These are phyloP conservation scores for Cryptoblepharus egeriae DNA, from an alignment of 2,797 vertebrate species.

Conservation along the genomic window DNA sequence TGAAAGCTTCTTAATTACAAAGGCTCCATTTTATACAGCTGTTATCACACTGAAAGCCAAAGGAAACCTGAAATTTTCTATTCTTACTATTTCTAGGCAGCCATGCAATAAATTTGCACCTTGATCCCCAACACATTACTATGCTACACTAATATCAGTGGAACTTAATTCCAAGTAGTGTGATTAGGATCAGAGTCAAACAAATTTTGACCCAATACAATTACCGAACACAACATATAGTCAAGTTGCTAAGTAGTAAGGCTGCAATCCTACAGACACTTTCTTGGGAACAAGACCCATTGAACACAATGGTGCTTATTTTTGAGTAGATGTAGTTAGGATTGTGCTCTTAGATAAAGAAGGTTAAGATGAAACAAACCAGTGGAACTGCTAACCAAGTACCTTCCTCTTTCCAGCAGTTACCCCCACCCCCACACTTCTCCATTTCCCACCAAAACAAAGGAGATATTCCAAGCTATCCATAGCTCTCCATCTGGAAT, in stretches of 20 bases:
- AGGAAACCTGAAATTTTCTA: slow-evolving; percentile 53
- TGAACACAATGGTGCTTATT: too few species aligned
- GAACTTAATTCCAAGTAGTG: slow-evolving; percentile 18
- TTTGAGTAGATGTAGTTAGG: too few species aligned
- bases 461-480: slow-evolving; percentile 37
- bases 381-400: slow-evolving; percentile 64
- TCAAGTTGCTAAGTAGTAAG: neutral
- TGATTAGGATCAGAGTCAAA: slow-evolving; percentile 14
- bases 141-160: neutral
- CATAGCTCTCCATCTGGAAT: slow-evolving; percentile 48
- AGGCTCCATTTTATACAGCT: slow-evolving; percentile 50
- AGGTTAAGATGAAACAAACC: slow-evolving; percentile 48
- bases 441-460: slow-evolving; percentile 56
- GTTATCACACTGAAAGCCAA: slow-evolving; percentile 58
- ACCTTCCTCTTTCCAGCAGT: slow-evolving; percentile 44
- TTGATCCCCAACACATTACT: slow-evolving; percentile 13
- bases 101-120: slow-evolving; percentile 30
- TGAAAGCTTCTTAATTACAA: slow-evolving; percentile 56
- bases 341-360: too few species aligned
- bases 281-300: too few species aligned
- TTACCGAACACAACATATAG: slow-evolving; percentile 24
- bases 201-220: slow-evolving; percentile 35
- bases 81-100: slow-evolving; percentile 15
- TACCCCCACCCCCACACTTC: slow-evolving; percentile 7
- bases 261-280: too few species aligned